Evolutionary conservation across 2,888 invertebrate genomes (phyloP), one percentile per base, ranked within the genome.

Genomic region (Drosophila anceps): DNA sequence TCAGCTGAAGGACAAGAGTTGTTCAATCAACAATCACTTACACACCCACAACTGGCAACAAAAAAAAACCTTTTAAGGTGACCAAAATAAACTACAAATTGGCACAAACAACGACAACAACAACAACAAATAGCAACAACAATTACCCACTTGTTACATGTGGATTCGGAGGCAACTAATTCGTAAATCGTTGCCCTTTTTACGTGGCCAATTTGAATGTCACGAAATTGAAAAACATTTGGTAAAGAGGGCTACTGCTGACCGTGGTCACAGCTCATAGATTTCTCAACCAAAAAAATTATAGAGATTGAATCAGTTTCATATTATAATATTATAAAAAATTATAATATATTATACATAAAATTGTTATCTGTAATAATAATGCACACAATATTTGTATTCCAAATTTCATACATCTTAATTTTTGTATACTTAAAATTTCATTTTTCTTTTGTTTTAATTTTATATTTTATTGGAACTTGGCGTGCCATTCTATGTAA

Each of bases 161-260:
- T 48, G 15, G 39, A 44, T 55, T 72, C 53, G 48, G 48, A 43
- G 64, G 54, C 48, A 50, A 61, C 67, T 77, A 81, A 81, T 78
- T 62, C 68, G 59, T 68, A 76, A 81, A 81, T 78, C 64, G 59
- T 9, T 73, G 63, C 79, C 82, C 78, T 78, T 81, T 78, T 78
- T 77, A 81, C 63, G 81, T 81, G 78, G 44, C 57, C 77, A 73
- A 84, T 90, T 84, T 86, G 82, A 89, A 84, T 88, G 89, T 90
- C 90, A 84, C 87, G 87, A 83, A 73, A 81, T 88, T 75, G 76
- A 85, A 88, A 79, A 88, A 59, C 68, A 61, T 70, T 62, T 64
- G 58, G 55, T 58, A 62, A 73, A 54, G 35, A 55, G 58, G 53
- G 70, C 84, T 85, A 77, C 74, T 60, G 82, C 67, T n/a, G 27